Base-by-base conservation (phyloP, 2,797 vertebrate species). In the Anguilla anguilla region DNA sequence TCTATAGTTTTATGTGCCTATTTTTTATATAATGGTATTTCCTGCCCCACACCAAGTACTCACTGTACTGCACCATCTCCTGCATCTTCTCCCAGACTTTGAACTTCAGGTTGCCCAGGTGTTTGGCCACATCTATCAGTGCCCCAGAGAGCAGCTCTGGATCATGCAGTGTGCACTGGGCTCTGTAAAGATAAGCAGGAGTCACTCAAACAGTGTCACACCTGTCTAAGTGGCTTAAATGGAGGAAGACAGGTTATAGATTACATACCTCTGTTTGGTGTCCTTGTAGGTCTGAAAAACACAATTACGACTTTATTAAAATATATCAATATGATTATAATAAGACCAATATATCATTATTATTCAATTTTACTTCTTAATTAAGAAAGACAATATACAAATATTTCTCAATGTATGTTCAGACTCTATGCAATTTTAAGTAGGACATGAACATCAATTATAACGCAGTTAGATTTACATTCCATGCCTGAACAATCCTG, bases 21-120 rank as follows among this genome's bases (percentile, higher is more conserved):
- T 67, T 69, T n/a, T 69, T 69, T 7, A 69, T 25, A 28, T 69
- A 1, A 69, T 69, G 9, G 64, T 28, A 6, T 25, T 69, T 28
- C 28, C 7, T 69, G 3, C 25, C 25, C 64, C 64, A 69, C 64
- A 69, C 6, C 64, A 69, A 69, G 64, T 74, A 86, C 90, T 90
- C 49, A 88, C 88, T 87, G 87, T 88, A 84, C 57, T 87, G 43
- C 83, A 86, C 86, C 31, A 85, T 88, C 15, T 55, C 79, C 79
- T 67, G 67, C 87, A 90, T 89, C 84, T 90, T 89, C 83, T 89
- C 72, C 88, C 90, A 90, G 67, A 89, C 86, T 81, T 81, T 90
- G 59, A 86, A 90, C 84, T 86, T 89, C 35, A 90, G 89, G 5
- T 87, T 86, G 81, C 88, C 86, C 81, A 90, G 67, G 69, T 90